Evolutionary conservation across 2,888 invertebrate species (phyloP).

Genomic region (Eustalomyia histrio): DNA sequence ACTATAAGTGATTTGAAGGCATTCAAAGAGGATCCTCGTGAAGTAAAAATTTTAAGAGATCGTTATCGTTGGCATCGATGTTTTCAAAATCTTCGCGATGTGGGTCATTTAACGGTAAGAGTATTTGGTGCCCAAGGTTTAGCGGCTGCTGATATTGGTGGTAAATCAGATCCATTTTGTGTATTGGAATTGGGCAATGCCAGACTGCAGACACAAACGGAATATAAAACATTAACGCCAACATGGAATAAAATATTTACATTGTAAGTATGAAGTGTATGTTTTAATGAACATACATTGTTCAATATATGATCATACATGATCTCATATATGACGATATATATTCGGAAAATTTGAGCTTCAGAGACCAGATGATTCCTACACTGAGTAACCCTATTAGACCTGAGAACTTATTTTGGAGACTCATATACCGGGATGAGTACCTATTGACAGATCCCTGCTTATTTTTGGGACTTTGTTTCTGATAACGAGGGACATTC

Average conservation of each 20-base stretch:
- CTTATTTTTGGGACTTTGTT: too few species aligned
- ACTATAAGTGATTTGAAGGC: conserved; percentile 94
- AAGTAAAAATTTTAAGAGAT: conserved; percentile 83
- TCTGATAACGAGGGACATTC: too few species aligned
- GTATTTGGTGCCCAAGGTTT: conserved; percentile 92
- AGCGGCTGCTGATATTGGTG: conserved; percentile 96
- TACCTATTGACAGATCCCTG: too few species aligned
- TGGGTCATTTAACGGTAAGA: conserved; percentile 96
- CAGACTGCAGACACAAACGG: conserved; percentile 97
- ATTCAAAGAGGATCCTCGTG: conserved; percentile 89
- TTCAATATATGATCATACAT: too few species aligned
- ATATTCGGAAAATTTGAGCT: too few species aligned
- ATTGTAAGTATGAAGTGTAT: conserved; percentile 85
- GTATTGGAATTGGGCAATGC: conserved; percentile 97
- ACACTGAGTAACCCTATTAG: too few species aligned
- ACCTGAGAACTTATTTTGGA: too few species aligned
- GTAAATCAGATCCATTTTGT: conserved; percentile 99
- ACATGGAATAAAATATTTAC: conserved; percentile 99
- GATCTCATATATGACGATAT: too few species aligned
- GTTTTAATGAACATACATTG: too few species aligned
- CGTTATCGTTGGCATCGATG: conserved; percentile 83
- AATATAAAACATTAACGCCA: conserved; percentile 97
- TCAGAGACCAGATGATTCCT: too few species aligned
- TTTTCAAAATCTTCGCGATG: conserved; percentile 88
- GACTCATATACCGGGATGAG: too few species aligned